phyloP scores from a whole-genome alignment of 2,113 vertebrate species.

The Anseranas semipalmata region DNA sequence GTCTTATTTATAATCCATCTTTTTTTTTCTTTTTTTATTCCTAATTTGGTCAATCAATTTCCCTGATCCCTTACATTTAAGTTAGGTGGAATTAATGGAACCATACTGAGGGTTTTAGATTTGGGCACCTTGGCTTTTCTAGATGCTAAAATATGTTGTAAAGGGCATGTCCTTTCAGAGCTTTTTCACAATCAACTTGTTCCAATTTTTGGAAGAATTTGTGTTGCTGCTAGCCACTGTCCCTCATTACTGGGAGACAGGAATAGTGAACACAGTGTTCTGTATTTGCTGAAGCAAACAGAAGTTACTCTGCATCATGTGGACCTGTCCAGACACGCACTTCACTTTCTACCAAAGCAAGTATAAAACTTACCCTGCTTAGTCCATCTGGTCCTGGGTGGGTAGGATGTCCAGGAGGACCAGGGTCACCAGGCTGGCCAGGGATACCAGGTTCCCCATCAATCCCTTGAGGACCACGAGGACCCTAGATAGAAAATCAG shows the following conservation, averaged over 20 bases:
- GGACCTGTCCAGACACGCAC: not conserved
- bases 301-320: not conserved
- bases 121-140: not conserved
- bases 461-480: slow-evolving; percentile 85
- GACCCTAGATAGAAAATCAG: slow-evolving; percentile 79
- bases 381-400: slow-evolving; percentile 85
- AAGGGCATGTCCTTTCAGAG: not conserved
- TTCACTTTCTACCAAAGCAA: not conserved
- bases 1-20: not conserved
- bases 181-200: not conserved
- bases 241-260: not conserved
- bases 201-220: not conserved
- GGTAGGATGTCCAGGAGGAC: slow-evolving; percentile 89
- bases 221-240: not conserved
- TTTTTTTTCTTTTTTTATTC: not conserved
- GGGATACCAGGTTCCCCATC: slow-evolving; percentile 97
- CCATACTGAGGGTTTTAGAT: not conserved
- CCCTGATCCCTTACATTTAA: not conserved
- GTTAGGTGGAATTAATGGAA: not conserved
- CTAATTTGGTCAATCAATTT: not conserved
- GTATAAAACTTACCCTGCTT: slow-evolving; percentile 73
- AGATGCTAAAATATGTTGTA: not conserved
- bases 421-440: slow-evolving; percentile 92
- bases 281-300: not conserved
- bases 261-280: accelerated